These are phyloP conservation scores for Otocyon megalotis DNA, from an alignment of 2,113 vertebrate species.

Conservation along the genomic window DNA sequence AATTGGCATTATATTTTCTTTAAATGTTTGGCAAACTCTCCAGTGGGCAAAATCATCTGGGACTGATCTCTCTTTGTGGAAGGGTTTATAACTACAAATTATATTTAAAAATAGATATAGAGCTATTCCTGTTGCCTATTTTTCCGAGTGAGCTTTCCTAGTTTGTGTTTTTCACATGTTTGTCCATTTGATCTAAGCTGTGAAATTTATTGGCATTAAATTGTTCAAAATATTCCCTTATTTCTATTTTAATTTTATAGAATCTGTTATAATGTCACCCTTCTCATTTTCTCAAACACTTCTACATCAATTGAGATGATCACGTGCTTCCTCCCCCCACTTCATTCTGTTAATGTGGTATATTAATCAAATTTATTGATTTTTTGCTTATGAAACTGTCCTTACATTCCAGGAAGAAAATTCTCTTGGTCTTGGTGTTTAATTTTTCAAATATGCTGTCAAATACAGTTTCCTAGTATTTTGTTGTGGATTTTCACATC, in stretches of 20 bases:
- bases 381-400: background rate
- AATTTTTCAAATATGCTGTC: background rate
- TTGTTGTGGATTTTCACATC: background rate
- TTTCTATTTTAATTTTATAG: constrained; percentile 5
- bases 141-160: background rate
- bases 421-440: background rate
- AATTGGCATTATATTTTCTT: background rate
- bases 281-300: background rate
- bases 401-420: background rate
- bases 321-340: background rate
- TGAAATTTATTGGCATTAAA: background rate
- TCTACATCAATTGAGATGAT: background rate
- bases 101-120: background rate
- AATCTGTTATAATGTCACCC: background rate
- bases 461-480: background rate
- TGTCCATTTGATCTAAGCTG: background rate
- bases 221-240: background rate
- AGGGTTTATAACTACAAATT: background rate
- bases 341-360: background rate
- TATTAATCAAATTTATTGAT: background rate
- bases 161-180: background rate
- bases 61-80: background rate
- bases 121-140: background rate
- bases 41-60: background rate
- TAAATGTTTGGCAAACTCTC: background rate